Evolutionary conservation across 1,140 invertebrate species (phyloP), one percentile per base, ranked within the genome.

Genomic region (Cyrtorhinus lividipennis): DNA sequence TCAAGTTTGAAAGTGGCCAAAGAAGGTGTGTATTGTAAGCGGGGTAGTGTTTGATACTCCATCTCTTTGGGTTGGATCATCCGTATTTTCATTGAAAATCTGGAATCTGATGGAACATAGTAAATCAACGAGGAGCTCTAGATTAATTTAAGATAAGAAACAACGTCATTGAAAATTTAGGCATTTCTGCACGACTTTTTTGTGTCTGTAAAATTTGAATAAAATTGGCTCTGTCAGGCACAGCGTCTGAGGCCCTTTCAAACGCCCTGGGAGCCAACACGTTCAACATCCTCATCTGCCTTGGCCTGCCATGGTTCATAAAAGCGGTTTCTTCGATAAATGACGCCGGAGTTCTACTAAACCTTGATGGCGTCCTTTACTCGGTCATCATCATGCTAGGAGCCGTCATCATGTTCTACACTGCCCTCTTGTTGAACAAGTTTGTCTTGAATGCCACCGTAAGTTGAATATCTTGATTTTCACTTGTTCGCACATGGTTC

Each of bases 251-350:
- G 3, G 48, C 20, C 20, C 20, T 53, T 10, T 53, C 48, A 3
- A 74, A 73, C 59, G 67, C 71, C 10, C 67, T 75, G 24, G 74
- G 74, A 1, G 73, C 73, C 18, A 75, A 74, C 61, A 73, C 74
- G 10, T 73, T 75, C 63, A 73, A 75, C 67, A 73, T 75, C 44
- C 64, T 74, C 13, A 65, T 75, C 26, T 74, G 73, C 63, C 65
- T 74, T 5, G 70, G 71, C 1, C 56, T 73, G 15, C 74, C 74
- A 5, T 75, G 74, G 74, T 66, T 75, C 8, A 70, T 75, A 48
- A 73, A 72, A 23, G 67, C 67, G 24, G 30, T 65, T 15, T 64
- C 73, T 20, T 63, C 69, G 25, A 10, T 20, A 20, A 20, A 53
- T 20, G 48, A 53, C 8, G 62, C 63, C 5, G 12, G 20, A 3